These are phyloP conservation scores for Recurvirostra avosetta DNA, from an alignment of 2,113 vertebrate genomes.

Conservation along the genomic window DNA sequence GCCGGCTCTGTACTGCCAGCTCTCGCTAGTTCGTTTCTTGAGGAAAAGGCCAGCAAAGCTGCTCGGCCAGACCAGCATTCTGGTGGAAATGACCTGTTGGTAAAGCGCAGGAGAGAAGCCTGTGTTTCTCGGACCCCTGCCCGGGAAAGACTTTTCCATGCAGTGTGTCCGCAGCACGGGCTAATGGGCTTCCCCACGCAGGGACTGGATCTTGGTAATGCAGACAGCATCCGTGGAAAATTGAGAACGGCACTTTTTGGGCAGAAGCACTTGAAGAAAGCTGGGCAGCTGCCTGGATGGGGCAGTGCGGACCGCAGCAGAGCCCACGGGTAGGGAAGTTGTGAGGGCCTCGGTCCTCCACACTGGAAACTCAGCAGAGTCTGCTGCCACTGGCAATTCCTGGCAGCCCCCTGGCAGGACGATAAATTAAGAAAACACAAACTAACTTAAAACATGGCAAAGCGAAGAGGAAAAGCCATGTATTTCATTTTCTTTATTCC, in stretches of 20 bases:
- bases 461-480: background rate
- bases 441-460: background rate
- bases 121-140: background rate
- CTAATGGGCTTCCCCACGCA: background rate
- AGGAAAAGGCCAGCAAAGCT: background rate
- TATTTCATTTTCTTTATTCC: background rate
- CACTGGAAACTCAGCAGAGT: background rate
- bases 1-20: background rate
- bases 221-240: background rate
- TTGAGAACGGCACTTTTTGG: accelerated
- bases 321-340: background rate
- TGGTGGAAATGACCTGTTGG: background rate
- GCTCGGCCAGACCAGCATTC: background rate
- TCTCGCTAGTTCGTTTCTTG: background rate
- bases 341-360: background rate
- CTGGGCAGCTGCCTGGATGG: background rate
- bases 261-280: background rate
- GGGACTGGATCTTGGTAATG: background rate
- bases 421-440: background rate
- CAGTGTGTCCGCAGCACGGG: background rate
- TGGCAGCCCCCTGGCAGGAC: background rate
- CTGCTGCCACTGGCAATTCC: background rate
- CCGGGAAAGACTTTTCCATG: background rate
- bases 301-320: background rate
- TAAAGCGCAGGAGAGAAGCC: background rate